Base-by-base conservation (phyloP, 2,888 invertebrate genomes). In the Abrostola tripartita region DNA sequence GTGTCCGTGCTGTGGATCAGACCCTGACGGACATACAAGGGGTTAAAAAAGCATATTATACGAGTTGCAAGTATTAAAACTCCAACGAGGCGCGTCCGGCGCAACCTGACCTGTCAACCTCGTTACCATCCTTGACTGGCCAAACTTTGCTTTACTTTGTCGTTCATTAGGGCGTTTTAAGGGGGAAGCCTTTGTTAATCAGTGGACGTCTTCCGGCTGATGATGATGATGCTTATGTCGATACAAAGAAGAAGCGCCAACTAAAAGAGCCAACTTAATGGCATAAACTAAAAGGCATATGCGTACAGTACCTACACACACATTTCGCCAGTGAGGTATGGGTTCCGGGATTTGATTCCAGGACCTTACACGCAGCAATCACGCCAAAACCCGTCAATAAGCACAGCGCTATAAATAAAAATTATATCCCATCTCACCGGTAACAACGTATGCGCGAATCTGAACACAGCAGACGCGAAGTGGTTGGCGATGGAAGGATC, bases 401-500 rank as follows among this genome's bases (percentile, higher is more conserved):
- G 5, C 9, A 9, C 40, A 47, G 4, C 11, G 7, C 1, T 12
- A 47, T 14, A 1, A 8, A n/a, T n/a, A 42, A 4, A 35, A 44
- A 38, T n/a, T 8, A 38, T 4, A 12, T 1, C 1, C 38, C 0
- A 38, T 83, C 90, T 90, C 88, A 96, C 96, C 56, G 98, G 98
- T 24, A 98, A 91, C 11, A 98, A 90, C 0, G 98, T 98, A 83
- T 98, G 98, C 0, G 98, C 99, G 84, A 99, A 98, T 71, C 99
- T 95, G 87, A 98, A 98, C 0, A 97, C 97, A 0, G 98, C 96
- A 0, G 97, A 95, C 0, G 98, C 97, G 91, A 98, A 98, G 85
- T 96, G 96, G 90, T 98, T 98, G 10, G 97, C 97, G 57, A 98
- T 95, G 5, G 96, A 95, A 0, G 98, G 96, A 87, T 98, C 96